Conservation (phyloP, 2,797 vertebrate species). For the Epinephelus awoara region DNA sequence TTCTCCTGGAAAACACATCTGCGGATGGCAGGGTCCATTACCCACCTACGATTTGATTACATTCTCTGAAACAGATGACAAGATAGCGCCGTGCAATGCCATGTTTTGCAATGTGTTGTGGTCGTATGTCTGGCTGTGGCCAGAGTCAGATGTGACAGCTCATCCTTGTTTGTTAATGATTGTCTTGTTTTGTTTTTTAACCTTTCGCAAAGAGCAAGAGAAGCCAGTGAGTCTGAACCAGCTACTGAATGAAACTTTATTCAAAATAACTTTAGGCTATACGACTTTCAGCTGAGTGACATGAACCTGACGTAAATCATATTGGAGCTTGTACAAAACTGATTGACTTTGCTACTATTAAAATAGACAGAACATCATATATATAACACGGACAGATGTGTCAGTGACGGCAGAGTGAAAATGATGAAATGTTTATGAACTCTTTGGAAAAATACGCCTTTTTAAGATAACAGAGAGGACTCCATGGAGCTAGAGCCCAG, state of each 20-base stretch:
- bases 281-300: slow-evolving; percentile 13
- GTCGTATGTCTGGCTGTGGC: slow-evolving; percentile 5
- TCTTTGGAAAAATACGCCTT: too few species aligned
- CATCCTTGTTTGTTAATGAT: slow-evolving; percentile 42
- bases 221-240: slow-evolving; percentile 7
- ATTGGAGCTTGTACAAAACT: slow-evolving; percentile 39
- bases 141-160: slow-evolving; percentile 40
- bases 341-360: slow-evolving; percentile 35
- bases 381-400: not conserved
- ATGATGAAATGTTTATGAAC: not conserved
- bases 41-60: not conserved
- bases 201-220: slow-evolving; percentile 7
- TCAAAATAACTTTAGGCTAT: slow-evolving; percentile 40
- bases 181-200: slow-evolving; percentile 32
- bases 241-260: slow-evolving; percentile 8
- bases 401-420: not conserved
- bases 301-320: slow-evolving; percentile 42
- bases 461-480: not conserved
- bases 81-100: not conserved
- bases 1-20: slow-evolving; percentile 57
- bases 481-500: too few species aligned
- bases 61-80: slow-evolving; percentile 40
- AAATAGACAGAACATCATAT: slow-evolving; percentile 20
- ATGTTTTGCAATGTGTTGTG: slow-evolving; percentile 47
- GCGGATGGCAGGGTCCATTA: slow-evolving; percentile 14